Evolutionary conservation across 1,140 invertebrate genomes (phyloP).

Genomic region (Caenorhabditis latens): DNA sequence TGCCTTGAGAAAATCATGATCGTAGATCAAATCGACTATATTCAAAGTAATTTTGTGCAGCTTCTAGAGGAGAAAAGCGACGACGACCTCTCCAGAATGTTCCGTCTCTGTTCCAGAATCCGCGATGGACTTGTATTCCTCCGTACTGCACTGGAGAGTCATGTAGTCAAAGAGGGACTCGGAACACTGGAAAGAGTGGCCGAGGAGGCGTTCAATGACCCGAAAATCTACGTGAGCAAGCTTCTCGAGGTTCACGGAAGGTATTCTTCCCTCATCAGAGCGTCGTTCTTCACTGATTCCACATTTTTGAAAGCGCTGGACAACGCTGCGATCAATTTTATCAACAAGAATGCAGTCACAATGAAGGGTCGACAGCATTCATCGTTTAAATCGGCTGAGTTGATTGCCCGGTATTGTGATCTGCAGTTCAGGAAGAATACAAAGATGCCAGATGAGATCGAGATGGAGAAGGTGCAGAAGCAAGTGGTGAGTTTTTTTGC

Average conservation of each 20-base stretch:
- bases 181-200: conserved; percentile 92
- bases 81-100: conserved; percentile 94
- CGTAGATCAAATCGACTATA: conserved; percentile 94
- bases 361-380: conserved; percentile 83
- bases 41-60: conserved; percentile 95
- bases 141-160: conserved; percentile 84
- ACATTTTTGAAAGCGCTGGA: conserved; percentile 96
- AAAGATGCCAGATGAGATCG: conserved; percentile 98
- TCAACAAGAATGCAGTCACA: conserved; percentile 93
- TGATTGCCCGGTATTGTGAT: conserved; percentile 97
- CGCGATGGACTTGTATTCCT: conserved; percentile 85
- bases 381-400: conserved; percentile 90
- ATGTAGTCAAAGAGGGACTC: conserved; percentile 91
- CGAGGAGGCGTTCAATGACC: conserved; percentile 87
- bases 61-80: conserved; percentile 93
- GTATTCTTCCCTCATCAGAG: conserved; percentile 91
- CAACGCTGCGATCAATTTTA: conserved; percentile 96
- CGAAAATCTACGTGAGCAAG: conserved; percentile 95
- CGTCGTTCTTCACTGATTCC: conserved; percentile 94
- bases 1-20: conserved; percentile 96
- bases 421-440: conserved; percentile 91
- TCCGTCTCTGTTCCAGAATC: conserved; percentile 90
- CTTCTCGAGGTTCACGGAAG: conserved; percentile 97
- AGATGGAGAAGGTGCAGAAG: conserved; percentile 96
- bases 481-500: conserved; percentile 84